A percentile compares a stretch with the other conserved stretches of the same genome.
These are phyloP conservation scores for Masnerella sp. DNA, from an alignment of 2,888 invertebrate genomes.

Conservation along the genomic window DNA sequence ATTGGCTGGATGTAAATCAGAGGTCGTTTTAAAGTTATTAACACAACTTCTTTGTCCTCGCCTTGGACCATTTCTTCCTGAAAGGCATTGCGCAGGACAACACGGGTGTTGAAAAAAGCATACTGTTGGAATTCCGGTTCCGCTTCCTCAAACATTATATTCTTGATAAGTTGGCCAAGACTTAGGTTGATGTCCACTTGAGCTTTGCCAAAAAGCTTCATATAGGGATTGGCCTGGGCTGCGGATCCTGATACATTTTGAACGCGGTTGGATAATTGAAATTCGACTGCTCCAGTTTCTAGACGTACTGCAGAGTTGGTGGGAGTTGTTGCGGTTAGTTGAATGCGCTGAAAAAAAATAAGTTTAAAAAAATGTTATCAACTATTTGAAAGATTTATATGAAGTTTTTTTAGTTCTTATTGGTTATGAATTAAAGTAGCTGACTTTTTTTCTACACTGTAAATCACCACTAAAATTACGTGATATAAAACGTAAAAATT, in stretches of 20 bases:
- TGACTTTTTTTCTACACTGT: too few relatives aligned
- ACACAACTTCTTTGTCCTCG: constrained; percentile 90
- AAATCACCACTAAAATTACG: too few relatives aligned
- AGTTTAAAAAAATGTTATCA: background rate
- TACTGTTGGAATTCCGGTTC: constrained; percentile 98
- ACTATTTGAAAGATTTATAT: too few relatives aligned
- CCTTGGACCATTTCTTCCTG: constrained; percentile 93
- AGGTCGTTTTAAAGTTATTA: constrained; percentile 95
- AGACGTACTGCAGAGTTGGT: constrained; percentile 97
- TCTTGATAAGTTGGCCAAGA: constrained; percentile 94
- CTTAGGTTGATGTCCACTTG: constrained; percentile 96
- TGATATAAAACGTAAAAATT: too few relatives aligned
- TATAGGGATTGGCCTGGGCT: constrained; percentile 80
- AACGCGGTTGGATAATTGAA: constrained; percentile 95
- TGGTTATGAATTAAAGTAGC: too few relatives aligned
- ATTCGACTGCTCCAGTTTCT: constrained; percentile 95
- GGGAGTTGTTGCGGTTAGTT: constrained; percentile 98
- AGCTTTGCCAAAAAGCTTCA: constrained; percentile 87
- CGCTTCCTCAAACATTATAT: constrained; percentile 97
- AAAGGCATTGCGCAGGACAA: constrained; percentile 89
- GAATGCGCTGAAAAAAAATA: constrained; percentile 84
- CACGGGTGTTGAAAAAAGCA: constrained; percentile 98
- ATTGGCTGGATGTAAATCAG: constrained; percentile 97
- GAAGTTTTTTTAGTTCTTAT: too few relatives aligned
- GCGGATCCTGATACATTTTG: constrained; percentile 86